Evolutionary conservation across 1,140 invertebrate genomes (phyloP).

Genomic region (Nomia melanderi): DNA sequence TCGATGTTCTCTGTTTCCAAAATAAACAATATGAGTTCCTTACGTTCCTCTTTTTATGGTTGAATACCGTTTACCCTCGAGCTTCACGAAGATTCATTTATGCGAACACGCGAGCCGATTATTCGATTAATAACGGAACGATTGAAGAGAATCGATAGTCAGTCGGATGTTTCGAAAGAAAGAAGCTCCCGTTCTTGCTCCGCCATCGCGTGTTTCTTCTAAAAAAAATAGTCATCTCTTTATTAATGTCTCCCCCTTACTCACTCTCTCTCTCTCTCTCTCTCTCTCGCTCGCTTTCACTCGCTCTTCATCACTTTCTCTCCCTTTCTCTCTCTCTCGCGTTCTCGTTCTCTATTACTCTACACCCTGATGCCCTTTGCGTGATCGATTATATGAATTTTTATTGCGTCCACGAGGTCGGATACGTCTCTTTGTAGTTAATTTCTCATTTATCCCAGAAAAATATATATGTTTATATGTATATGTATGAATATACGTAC

Average conservation of each 20-base stretch:
- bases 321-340: background rate
- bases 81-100: too few relatives aligned
- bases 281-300: slow-evolving; percentile 15
- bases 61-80: too few relatives aligned
- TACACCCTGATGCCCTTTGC: slow-evolving; percentile 52
- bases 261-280: background rate
- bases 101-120: slow-evolving; percentile 1
- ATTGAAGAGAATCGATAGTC: background rate
- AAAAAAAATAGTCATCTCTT: slow-evolving; percentile 49
- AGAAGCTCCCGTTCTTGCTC: background rate
- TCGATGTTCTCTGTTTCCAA: too few relatives aligned
- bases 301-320: slow-evolving; percentile 16
- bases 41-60: too few relatives aligned
- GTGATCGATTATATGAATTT: slow-evolving; percentile 38
- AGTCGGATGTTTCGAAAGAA: slow-evolving; percentile 9
- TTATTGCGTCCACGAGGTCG: slow-evolving; percentile 47
- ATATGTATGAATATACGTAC: slow-evolving; percentile 10
- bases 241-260: slow-evolving; percentile 13
- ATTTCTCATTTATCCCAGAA: slow-evolving; percentile 29
- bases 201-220: slow-evolving; percentile 2
- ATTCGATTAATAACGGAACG: background rate
- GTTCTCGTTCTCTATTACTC: slow-evolving; percentile 22
- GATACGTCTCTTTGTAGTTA: slow-evolving; percentile 36
- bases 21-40: too few relatives aligned
- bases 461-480: slow-evolving; percentile 50